A percentile compares a stretch with the other conserved stretches of the same genome.
Evolutionary conservation across 1,140 invertebrate genomes (phyloP).

Genomic region (Trichogramma pretiosum): DNA sequence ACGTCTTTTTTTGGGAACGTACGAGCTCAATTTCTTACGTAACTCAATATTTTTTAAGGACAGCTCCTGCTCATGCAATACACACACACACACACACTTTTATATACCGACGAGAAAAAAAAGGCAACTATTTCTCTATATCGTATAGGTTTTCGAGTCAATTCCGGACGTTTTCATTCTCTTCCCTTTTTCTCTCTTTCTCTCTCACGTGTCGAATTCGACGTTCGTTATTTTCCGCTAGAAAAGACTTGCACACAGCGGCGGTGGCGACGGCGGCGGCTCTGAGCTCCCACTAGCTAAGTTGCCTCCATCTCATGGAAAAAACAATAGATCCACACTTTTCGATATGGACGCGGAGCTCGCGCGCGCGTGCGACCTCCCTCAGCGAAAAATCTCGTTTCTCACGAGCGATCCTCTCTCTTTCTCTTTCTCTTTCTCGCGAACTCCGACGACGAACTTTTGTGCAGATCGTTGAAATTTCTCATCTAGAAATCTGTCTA

Average conservation of each 20-base stretch:
- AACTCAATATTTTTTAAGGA: neutral
- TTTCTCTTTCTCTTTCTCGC: neutral
- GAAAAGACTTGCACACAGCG: conserved; percentile 1
- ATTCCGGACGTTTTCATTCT: too few species aligned
- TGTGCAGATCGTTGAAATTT: conserved; percentile 6
- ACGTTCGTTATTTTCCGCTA: conserved; percentile 5
- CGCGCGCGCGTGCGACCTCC: neutral
- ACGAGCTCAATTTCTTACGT: too few species aligned
- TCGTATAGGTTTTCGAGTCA: too few species aligned
- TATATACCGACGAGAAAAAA: neutral
- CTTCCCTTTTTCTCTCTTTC: conserved; percentile 1
- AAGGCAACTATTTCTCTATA: too few species aligned
- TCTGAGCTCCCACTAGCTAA: neutral
- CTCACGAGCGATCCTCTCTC: neutral
- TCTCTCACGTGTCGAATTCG: neutral
- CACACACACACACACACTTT: too few species aligned
- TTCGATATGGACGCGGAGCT: neutral
- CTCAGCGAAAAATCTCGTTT: conserved; percentile 5
- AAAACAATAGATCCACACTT: neutral
- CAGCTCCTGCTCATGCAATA: neutral
- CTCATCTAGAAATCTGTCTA: neutral
- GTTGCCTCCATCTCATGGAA: neutral
- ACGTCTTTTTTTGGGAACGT: too few species aligned
- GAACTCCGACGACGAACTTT: conserved; percentile 13
- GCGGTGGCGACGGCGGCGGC: too few species aligned